These are phyloP conservation scores for Brachionus angularis DNA, from an alignment of 1,140 invertebrate species.

Conservation along the genomic window DNA sequence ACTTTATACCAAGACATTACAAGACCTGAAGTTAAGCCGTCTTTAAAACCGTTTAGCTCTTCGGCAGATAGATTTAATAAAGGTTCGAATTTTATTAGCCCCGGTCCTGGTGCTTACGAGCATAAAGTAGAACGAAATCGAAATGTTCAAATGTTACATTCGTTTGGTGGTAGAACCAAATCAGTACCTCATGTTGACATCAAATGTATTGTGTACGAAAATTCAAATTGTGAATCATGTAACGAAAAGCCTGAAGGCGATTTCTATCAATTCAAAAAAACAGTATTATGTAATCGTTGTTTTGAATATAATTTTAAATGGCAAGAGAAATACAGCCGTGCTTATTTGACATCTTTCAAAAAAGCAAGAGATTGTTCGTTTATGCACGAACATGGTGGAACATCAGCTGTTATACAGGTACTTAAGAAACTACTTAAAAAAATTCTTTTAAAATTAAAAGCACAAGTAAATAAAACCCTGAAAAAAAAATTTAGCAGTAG, in stretches of 20 bases:
- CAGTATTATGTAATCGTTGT: background rate
- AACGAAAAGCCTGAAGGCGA: conserved; percentile 13
- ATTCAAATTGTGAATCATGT: conserved; percentile 17
- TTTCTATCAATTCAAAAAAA: conserved; percentile 31
- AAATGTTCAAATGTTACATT: conserved; percentile 31
- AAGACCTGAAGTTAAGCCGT: background rate
- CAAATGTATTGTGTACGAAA: conserved; percentile 20
- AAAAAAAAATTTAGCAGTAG: no score
- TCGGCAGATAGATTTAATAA: conserved; percentile 22
- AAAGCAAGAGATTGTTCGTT: conserved; percentile 35
- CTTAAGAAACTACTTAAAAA: background rate
- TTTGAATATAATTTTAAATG: conserved; percentile 43
- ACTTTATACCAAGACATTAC: conserved; percentile 13
- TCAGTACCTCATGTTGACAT: conserved; percentile 31
- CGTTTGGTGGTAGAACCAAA: conserved; percentile 41
- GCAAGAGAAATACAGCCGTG: conserved; percentile 41
- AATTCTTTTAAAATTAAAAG: no score
- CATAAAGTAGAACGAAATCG: conserved; percentile 18
- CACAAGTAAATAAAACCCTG: no score
- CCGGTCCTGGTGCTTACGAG: conserved; percentile 31
- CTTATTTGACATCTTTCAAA: conserved; percentile 37
- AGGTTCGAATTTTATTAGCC: background rate
- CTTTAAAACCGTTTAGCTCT: conserved; percentile 25
- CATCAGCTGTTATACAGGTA: conserved; percentile 38
- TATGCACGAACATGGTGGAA: conserved; percentile 41